Evolutionary conservation across 2,888 invertebrate genomes (phyloP), one percentile per base, ranked within the genome.

Genomic region (Heterodera filipjevi): DNA sequence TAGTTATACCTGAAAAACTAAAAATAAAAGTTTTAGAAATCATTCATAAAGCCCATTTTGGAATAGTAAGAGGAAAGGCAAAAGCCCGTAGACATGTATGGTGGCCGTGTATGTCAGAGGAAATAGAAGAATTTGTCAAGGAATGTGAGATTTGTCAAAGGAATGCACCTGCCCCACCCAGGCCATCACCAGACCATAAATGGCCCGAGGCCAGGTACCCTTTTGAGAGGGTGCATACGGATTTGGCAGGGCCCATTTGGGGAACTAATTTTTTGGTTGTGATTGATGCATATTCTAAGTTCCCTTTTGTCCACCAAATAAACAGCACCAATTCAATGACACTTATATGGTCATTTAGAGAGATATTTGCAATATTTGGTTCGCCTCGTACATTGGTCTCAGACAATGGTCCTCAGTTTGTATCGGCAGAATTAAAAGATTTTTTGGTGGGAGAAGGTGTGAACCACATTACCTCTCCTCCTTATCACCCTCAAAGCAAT

Each of bases 211-310:
- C 27, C 8, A 71, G 12, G 27, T 30, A 30, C 10, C 44, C 71
- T 8, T 71, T 32, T 14, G 30, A 71, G 10, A 39, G 71, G 1
- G 32, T 30, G 2, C 71, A 71, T 27, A 27, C 30, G 8, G 71
- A 71, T 30, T 46, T 71, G 27, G 71, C 71, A 10, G 71, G 71
- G 8, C 71, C 71, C 6, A 46, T 71, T 71, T 71, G 39, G 39
- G 30, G 30, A 10, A 30, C n/a, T 0, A 71, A 39, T 10, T 71
- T 71, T 71, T 10, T 71, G 12, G n/a, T 71, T 6, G 8, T 71
- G 30, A 10, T 71, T 0, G 71, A 71, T 10, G 71, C 71, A 12
- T 49, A 44, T n/a, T 30, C 46, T 46, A 30, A 39, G n/a, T 49
- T 49, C 19, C 46, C n/a, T 10, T 44, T 46, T 46, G 44, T 30